Conservation (phyloP, 2,888 invertebrate species). For the Catocala nupta region DNA sequence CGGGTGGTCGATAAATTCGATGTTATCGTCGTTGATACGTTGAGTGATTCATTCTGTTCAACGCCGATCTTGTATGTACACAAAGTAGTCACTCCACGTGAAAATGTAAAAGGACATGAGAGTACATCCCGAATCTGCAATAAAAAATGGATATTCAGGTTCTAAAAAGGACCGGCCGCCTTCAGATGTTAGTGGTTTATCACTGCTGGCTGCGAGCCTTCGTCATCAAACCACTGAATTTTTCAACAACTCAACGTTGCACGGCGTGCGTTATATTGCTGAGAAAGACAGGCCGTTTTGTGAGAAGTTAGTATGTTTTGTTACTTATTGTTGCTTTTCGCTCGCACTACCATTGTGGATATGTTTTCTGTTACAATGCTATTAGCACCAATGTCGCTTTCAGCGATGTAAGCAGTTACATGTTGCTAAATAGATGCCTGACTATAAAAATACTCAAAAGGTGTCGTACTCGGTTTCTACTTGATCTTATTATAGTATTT, state of each 20-base stretch:
- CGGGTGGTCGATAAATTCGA: conserved; percentile 68
- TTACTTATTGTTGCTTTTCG: too few species aligned
- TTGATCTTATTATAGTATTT: too few species aligned
- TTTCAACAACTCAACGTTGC: conserved; percentile 92
- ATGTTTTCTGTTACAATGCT: too few species aligned
- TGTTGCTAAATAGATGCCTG: too few species aligned
- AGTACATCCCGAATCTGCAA: conserved; percentile 68
- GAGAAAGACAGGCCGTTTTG: conserved; percentile 91
- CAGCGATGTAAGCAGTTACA: too few species aligned
- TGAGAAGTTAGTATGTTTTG: conserved; percentile 88
- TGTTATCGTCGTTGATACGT: conserved; percentile 58
- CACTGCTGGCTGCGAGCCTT: conserved; percentile 88
- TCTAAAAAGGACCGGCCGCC: conserved; percentile 47
- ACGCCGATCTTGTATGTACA: conserved; percentile 35
- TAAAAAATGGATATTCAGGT: conserved; percentile 51
- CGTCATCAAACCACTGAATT: conserved; percentile 91
- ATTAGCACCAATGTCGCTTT: too few species aligned
- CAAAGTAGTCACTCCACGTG: conserved; percentile 35
- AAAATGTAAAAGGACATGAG: conserved; percentile 67
- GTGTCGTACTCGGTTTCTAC: too few species aligned
- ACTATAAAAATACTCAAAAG: too few species aligned
- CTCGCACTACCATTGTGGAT: too few species aligned
- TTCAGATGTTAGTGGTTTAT: conserved; percentile 66
- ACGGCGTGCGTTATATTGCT: conserved; percentile 93
- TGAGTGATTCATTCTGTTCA: conserved; percentile 61